These are phyloP conservation scores for Nannospalax galili DNA, from an alignment of 2,113 vertebrate genomes.

Conservation along the genomic window DNA sequence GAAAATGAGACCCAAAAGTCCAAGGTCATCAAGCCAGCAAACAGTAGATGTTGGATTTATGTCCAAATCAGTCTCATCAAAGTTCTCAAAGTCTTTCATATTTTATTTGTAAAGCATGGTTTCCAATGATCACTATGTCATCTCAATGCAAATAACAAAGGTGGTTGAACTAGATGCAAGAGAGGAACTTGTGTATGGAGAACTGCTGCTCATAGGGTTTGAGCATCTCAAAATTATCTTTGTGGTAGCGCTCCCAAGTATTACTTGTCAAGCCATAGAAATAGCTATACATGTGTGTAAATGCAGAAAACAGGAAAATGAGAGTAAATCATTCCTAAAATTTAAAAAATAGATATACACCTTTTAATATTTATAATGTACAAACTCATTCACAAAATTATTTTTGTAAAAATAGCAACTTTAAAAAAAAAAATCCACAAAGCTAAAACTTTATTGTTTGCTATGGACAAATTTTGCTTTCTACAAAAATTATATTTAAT, in stretches of 20 bases:
- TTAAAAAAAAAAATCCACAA: too few relatives aligned
- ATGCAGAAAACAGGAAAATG: background rate
- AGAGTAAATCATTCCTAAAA: background rate
- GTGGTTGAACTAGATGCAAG: background rate
- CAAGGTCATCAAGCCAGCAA: background rate
- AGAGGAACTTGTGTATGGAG: background rate
- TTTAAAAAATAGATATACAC: background rate
- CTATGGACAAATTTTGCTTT: background rate
- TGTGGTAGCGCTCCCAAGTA: background rate
- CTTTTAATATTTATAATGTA: background rate
- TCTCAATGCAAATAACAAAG: background rate
- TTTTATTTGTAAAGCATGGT: background rate
- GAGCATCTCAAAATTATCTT: background rate
- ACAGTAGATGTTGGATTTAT: background rate
- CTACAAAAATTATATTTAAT: background rate
- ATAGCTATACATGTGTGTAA: background rate
- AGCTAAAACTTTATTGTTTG: background rate
- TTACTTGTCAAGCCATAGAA: background rate
- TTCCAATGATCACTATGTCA: background rate
- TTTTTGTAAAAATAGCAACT: background rate
- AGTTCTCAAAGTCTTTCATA: background rate
- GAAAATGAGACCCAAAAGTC: background rate
- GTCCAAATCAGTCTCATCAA: background rate
- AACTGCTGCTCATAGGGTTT: background rate
- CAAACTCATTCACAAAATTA: background rate